A percentile compares a stretch with the other conserved stretches of the same genome.
Evolutionary conservation across 2,113 vertebrate species (phyloP).

Genomic region (Eulacestoma nigropectus): DNA sequence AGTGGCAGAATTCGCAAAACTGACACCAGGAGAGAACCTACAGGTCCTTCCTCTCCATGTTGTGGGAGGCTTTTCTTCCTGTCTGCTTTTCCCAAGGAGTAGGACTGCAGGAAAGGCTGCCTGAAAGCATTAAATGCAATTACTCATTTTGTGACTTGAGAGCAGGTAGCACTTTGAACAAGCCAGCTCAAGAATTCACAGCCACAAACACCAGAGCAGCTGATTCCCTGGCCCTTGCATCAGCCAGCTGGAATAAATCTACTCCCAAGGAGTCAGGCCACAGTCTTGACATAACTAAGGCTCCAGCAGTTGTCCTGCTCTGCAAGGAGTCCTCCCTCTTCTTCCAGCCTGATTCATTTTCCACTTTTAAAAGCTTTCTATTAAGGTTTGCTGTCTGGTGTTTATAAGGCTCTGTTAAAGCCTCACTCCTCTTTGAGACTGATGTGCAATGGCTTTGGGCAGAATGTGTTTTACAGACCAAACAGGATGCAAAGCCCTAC

Average conservation of each 20-base stretch:
- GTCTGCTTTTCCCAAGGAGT: background rate
- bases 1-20: background rate
- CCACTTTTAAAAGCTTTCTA: background rate
- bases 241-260: background rate
- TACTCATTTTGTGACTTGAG: background rate
- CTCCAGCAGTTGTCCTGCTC: background rate
- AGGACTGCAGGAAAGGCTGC: background rate
- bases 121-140: background rate
- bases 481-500: background rate
- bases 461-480: background rate
- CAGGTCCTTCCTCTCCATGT: background rate
- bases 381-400: background rate
- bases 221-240: background rate
- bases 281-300: background rate
- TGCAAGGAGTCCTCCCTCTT: background rate
- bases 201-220: background rate
- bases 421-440: background rate
- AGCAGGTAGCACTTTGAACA: background rate
- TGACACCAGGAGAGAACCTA: background rate
- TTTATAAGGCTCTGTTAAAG: background rate
- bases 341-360: background rate
- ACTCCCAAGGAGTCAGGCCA: background rate
- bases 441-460: background rate
- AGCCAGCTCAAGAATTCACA: background rate
- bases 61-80: background rate